Conservation (phyloP, 92 coral and sea anemone species). For the Parazoanthus darwini region DNA sequence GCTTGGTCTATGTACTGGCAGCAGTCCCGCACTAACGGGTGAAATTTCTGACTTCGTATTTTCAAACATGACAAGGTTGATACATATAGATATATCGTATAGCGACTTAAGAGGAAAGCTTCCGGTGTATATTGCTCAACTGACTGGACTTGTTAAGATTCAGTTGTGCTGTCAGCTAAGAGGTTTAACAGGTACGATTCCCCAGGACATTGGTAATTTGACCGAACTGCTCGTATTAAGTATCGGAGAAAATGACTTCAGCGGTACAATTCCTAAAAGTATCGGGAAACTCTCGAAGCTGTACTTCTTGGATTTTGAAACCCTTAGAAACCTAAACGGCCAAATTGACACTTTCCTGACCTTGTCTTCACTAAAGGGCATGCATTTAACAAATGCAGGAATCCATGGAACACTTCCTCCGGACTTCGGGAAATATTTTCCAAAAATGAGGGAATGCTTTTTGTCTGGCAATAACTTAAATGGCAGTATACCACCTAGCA, state of each 20-base stretch:
- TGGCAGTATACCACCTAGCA: slow-evolving; percentile 34
- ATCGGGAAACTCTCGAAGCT: slow-evolving; percentile 44
- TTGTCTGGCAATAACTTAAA: slow-evolving; percentile 59
- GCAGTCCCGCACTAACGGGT: slow-evolving; percentile 50
- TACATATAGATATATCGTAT: slow-evolving; percentile 25
- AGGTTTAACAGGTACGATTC: slow-evolving; percentile 56
- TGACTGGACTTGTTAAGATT: slow-evolving; percentile 47
- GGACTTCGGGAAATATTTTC: slow-evolving; percentile 56
- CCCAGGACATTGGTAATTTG: slow-evolving; percentile 60
- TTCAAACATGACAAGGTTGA: slow-evolving; percentile 55
- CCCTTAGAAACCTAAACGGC: slow-evolving; percentile 43
- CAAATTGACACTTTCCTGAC: slow-evolving; percentile 41
- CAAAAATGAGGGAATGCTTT: slow-evolving; percentile 6
- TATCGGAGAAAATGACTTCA: slow-evolving; percentile 55
- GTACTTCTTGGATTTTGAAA: slow-evolving; percentile 54
- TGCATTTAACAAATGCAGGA: slow-evolving; percentile 61
- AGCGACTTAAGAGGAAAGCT: slow-evolving; percentile 36
- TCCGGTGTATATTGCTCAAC: slow-evolving; percentile 41
- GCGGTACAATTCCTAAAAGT: slow-evolving; percentile 59
- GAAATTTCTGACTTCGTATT: slow-evolving; percentile 43
- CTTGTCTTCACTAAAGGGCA: slow-evolving; percentile 34
- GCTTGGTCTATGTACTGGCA: slow-evolving; percentile 50
- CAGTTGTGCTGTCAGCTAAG: slow-evolving; percentile 45
- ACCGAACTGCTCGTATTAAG: slow-evolving; percentile 45
- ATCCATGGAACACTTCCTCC: slow-evolving; percentile 54